Evolutionary conservation across 2,888 invertebrate species (phyloP).

Genomic region (Pecten maximus): DNA sequence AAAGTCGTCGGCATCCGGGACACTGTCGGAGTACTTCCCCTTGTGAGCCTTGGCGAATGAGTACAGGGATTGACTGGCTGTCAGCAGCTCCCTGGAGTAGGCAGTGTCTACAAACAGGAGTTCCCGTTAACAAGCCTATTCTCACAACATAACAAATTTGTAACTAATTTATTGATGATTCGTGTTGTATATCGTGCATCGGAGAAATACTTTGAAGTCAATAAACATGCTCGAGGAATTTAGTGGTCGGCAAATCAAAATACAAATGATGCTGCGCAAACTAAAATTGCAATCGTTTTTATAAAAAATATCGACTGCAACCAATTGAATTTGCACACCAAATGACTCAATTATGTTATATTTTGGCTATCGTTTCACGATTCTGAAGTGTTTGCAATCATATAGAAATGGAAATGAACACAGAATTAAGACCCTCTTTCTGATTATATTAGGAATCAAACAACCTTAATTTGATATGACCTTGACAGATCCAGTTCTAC

Average conservation of each 20-base stretch:
- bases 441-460: neutral
- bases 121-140: neutral
- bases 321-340: neutral
- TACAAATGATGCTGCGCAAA: neutral
- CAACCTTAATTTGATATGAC: too few relatives aligned
- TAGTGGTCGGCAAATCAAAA: neutral
- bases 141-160: too few relatives aligned
- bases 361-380: neutral
- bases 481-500: constrained; percentile 10
- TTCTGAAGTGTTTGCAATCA: neutral
- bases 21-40: constrained; percentile 60
- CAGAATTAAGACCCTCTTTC: neutral
- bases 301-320: neutral
- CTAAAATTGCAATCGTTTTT: neutral
- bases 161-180: too few relatives aligned
- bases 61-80: constrained; percentile 62
- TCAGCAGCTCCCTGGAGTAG: constrained; percentile 64
- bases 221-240: too few relatives aligned
- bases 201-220: too few relatives aligned
- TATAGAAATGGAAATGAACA: neutral
- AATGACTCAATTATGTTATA: neutral
- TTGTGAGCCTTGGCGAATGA: constrained; percentile 62
- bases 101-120: constrained; percentile 58
- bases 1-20: constrained; percentile 39
- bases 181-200: too few relatives aligned